These are phyloP conservation scores for Ciconia stormi DNA, from an alignment of 2,113 vertebrate species.

Conservation along the genomic window DNA sequence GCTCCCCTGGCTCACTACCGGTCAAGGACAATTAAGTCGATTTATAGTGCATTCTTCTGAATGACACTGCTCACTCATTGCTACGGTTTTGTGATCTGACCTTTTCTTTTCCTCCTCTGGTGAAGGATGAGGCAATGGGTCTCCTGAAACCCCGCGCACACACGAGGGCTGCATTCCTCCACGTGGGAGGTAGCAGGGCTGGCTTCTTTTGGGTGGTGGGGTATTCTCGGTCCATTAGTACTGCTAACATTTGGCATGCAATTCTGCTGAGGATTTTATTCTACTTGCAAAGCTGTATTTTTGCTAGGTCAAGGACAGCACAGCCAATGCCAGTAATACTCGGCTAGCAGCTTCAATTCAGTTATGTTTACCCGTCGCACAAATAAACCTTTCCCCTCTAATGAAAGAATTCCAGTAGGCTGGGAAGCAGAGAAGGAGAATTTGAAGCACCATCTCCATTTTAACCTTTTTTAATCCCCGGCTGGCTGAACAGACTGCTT, in stretches of 20 bases:
- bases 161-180: background rate
- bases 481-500: background rate
- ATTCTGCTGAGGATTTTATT: background rate
- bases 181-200: background rate
- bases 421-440: background rate
- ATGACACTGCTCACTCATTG: background rate
- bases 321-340: background rate
- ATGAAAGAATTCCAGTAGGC: background rate
- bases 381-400: slow-evolving; percentile 15
- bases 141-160: background rate
- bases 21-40: background rate
- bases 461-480: background rate
- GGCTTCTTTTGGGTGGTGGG: background rate
- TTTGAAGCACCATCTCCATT: background rate
- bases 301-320: slow-evolving; percentile 4
- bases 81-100: background rate
- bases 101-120: background rate
- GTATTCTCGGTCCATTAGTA: background rate
- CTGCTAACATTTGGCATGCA: background rate
- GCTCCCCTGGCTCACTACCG: background rate
- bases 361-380: background rate
- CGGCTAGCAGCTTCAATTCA: background rate
- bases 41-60: background rate
- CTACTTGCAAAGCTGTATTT: background rate
- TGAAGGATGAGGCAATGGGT: background rate